A percentile compares a stretch with the other conserved stretches of the same genome.
Evolutionary conservation across 1,140 invertebrate genomes (phyloP).

Genomic region (Stenopsyche tienmushanensis): DNA sequence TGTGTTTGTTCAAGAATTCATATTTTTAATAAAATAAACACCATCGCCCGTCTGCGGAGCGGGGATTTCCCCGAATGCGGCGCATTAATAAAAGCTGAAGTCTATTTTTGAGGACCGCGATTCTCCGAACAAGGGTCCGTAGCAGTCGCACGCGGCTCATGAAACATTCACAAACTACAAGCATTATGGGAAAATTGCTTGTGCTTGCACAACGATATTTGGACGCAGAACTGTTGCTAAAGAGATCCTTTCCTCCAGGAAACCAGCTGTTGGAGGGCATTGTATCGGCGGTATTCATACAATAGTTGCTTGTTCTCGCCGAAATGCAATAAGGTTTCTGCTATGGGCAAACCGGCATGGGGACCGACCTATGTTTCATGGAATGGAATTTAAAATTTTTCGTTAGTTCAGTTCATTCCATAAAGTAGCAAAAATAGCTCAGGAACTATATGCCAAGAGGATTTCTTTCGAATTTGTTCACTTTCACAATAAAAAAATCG

Average conservation of each 20-base stretch:
- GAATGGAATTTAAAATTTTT: constrained; percentile 39
- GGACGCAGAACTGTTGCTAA: constrained; percentile 1
- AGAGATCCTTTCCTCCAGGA: constrained; percentile 1
- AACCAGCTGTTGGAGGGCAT: constrained; percentile 7
- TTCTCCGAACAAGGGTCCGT: neutral
- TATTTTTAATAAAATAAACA: no score
- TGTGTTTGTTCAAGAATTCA: no score
- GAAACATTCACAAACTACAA: constrained; percentile 26
- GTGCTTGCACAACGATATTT: constrained; percentile 1
- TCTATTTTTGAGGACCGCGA: constrained; percentile 1
- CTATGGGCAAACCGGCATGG: constrained; percentile 7
- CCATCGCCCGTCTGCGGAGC: no score
- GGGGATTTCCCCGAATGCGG: no score
- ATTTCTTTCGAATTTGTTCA: no score
- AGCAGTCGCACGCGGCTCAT: constrained; percentile 25
- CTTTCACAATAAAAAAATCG: neutral
- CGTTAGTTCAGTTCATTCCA: no score
- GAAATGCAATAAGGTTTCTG: neutral
- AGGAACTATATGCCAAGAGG: no score
- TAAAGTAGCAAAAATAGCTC: no score
- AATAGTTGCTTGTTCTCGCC: no score
- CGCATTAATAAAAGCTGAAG: constrained; percentile 6
- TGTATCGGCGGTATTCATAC: constrained; percentile 2
- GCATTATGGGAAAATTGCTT: constrained; percentile 25
- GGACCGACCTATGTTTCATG: constrained; percentile 6